Percentiles rank a stretch among this genome's conserved stretches.
phyloP scores from a whole-genome alignment of 2,888 invertebrate genomes.

The Ectemnius continuus region DNA sequence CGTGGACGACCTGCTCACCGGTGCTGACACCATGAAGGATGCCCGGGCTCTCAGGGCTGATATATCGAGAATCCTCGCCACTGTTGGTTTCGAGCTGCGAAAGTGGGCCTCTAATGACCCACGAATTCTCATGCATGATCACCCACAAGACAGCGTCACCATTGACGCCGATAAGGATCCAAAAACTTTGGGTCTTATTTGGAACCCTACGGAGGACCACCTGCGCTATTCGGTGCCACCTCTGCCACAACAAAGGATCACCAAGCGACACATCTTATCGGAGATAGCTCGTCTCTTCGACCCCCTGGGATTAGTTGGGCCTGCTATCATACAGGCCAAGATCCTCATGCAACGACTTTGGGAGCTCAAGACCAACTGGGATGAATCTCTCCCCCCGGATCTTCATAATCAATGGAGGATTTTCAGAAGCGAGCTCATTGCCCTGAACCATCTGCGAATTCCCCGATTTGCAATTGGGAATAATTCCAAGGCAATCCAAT shows the following conservation, averaged over 20 bases:
- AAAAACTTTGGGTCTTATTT: constrained; percentile 2
- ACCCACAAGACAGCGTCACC: neutral
- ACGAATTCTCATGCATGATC: neutral
- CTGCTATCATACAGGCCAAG: neutral
- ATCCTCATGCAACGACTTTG: constrained; percentile 6
- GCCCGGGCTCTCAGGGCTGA: neutral
- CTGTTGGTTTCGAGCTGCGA: neutral
- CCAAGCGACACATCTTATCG: neutral
- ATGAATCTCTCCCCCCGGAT: neutral
- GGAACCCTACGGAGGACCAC: neutral
- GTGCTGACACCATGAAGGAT: neutral
- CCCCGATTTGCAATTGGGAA: neutral
- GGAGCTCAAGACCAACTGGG: constrained; percentile 1
- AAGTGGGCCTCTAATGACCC: neutral
- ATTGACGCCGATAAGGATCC: neutral
- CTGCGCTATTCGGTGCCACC: neutral
- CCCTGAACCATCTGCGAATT: neutral
- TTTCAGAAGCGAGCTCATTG: neutral
- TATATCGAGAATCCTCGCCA: neutral
- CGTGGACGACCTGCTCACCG: neutral
- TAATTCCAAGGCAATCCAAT: neutral
- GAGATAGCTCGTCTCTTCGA: constrained; percentile 4
- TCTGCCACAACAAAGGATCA: neutral
- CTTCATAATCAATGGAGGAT: neutral
- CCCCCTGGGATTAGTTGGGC: neutral